A percentile compares a stretch with the other conserved stretches of the same genome.
Conservation (phyloP, 2,888 invertebrate species). For the Cryptus armator region DNA sequence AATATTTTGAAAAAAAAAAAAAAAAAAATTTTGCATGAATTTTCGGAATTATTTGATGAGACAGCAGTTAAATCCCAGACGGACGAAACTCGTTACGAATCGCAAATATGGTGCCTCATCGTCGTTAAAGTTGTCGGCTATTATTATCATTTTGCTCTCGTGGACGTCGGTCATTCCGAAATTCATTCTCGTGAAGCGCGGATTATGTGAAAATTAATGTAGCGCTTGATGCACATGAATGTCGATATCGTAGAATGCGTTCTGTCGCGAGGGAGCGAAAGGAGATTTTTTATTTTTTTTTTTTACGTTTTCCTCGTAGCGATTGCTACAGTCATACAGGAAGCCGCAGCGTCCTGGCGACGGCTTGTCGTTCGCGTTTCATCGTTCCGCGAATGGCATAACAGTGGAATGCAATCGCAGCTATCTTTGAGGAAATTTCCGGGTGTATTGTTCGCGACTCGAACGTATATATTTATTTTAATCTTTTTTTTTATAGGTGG, state of each 20-base stretch:
- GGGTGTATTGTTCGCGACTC: not conserved
- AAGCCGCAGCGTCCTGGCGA: constrained; percentile 63
- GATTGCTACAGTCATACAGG: constrained; percentile 48
- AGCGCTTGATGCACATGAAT: not conserved
- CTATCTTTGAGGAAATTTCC: constrained; percentile 11
- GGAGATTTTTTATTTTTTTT: not conserved
- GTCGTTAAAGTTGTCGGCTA: not conserved
- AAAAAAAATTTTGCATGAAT: constrained; percentile 4
- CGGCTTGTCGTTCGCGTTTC: constrained; percentile 13
- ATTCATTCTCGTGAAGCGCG: constrained; percentile 6
- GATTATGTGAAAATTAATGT: constrained; percentile 24
- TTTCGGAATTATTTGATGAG: constrained; percentile 12
- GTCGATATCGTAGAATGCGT: constrained; percentile 13
- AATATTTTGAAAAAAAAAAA: not conserved
- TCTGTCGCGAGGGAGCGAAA: constrained; percentile 24
- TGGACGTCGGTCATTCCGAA: not conserved
- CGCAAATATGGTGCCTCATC: constrained; percentile 21
- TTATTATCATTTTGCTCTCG: not conserved
- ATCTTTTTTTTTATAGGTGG: not conserved
- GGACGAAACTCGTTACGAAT: constrained; percentile 15
- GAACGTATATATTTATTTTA: not conserved
- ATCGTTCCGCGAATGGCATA: constrained; percentile 42
- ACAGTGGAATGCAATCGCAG: constrained; percentile 12
- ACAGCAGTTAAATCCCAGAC: constrained; percentile 29
- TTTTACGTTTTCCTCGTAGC: constrained; percentile 49